phyloP scores from a whole-genome alignment of 2,797 vertebrate species.

The Ciconia nigra region DNA sequence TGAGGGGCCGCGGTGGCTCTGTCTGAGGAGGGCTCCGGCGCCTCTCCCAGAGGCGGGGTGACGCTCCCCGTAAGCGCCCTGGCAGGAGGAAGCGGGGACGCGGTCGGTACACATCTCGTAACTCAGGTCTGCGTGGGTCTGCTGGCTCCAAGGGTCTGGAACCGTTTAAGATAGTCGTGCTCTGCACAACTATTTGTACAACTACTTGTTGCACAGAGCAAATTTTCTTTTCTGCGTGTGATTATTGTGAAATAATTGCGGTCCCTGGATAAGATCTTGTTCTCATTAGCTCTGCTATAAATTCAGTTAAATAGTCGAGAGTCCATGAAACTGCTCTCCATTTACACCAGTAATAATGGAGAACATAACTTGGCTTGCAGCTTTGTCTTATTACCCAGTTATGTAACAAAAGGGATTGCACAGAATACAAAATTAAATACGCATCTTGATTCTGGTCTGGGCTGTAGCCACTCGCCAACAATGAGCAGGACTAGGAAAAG shows the following conservation, averaged over 20 bases:
- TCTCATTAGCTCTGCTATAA: rapidly evolving
- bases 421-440: neutral
- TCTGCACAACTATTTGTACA: too few species aligned
- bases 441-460: rapidly evolving
- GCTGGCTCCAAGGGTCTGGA: neutral
- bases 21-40: too few species aligned
- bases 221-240: rapidly evolving
- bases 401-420: neutral
- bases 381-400: rapidly evolving
- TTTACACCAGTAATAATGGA: rapidly evolving
- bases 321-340: rapidly evolving
- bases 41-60: too few species aligned
- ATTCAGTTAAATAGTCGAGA: too few species aligned
- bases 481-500: neutral
- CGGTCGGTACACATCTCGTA: rapidly evolving
- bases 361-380: neutral
- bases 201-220: too few species aligned
- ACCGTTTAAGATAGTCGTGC: rapidly evolving
- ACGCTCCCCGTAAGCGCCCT: neutral
- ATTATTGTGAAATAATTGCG: rapidly evolving
- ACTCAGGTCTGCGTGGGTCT: rapidly evolving
- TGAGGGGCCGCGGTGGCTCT: neutral
- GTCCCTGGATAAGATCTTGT: rapidly evolving
- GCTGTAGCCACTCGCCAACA: neutral
- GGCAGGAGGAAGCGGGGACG: too few species aligned